Evolutionary conservation across 2,113 vertebrate genomes (phyloP).

Genomic region (Ramphastos sulfuratus): DNA sequence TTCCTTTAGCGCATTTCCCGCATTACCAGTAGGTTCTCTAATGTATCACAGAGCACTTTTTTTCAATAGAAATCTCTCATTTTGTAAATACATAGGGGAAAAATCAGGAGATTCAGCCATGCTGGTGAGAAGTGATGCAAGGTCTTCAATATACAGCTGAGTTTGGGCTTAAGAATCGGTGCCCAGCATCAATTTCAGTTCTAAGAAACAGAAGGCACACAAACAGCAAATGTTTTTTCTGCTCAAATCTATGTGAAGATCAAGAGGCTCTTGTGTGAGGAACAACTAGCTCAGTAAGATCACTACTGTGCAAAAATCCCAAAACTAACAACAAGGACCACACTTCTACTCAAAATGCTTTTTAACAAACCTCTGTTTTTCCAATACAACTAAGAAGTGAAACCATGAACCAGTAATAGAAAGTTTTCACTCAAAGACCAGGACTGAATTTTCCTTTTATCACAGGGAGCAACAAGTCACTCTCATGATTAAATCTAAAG

Average conservation of each 20-base stretch:
- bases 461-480: background rate
- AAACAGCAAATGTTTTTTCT: background rate
- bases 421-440: background rate
- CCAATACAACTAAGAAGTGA: background rate
- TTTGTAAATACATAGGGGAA: background rate
- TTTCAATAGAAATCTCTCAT: background rate
- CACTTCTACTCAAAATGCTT: background rate
- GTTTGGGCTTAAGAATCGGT: background rate
- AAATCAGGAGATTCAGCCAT: accelerated
- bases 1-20: background rate
- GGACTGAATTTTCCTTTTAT: background rate
- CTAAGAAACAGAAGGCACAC: background rate
- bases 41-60: background rate
- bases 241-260: background rate
- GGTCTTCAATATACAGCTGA: background rate
- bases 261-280: background rate
- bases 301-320: background rate
- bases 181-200: background rate
- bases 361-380: background rate
- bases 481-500: accelerated
- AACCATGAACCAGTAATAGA: background rate
- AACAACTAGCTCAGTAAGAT: too few species aligned
- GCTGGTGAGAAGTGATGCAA: background rate
- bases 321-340: too few species aligned
- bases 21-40: background rate